Percentiles rank a stretch among this genome's conserved stretches.
Evolutionary conservation across 1,140 invertebrate genomes (phyloP).

Genomic region (Papilio polyxenes): DNA sequence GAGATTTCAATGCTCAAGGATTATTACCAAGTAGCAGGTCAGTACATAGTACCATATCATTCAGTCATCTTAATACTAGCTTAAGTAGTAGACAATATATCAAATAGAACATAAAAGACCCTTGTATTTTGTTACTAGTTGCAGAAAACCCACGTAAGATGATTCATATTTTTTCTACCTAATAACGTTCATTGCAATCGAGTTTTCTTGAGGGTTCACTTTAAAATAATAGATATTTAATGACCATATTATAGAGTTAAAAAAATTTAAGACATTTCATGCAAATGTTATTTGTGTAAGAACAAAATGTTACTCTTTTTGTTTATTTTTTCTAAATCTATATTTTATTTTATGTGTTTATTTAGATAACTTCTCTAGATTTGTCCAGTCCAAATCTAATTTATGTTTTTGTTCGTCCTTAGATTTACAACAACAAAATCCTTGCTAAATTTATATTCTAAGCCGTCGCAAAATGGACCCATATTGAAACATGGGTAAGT

Average conservation of each 20-base stretch:
- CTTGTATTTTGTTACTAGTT: background rate
- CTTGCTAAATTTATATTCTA: conserved; percentile 83
- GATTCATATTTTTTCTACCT: too few relatives aligned
- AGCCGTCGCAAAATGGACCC: conserved; percentile 80
- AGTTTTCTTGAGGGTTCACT: too few relatives aligned
- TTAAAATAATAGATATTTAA: too few relatives aligned
- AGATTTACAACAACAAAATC: conserved; percentile 84
- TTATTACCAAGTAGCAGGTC: conserved; percentile 82
- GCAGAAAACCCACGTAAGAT: background rate
- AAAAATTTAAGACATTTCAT: too few relatives aligned
- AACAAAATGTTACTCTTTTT: background rate
- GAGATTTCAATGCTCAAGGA: conserved; percentile 84
- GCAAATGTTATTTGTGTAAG: too few relatives aligned
- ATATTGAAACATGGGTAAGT: conserved; percentile 84
- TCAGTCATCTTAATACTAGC: too few relatives aligned
- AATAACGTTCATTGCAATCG: too few relatives aligned
- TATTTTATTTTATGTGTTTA: background rate
- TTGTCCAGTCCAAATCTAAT: conserved; percentile 49
- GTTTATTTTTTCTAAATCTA: background rate
- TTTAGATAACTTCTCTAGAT: background rate
- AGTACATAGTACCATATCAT: conserved; percentile 21
- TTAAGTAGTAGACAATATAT: background rate
- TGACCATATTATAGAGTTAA: too few relatives aligned
- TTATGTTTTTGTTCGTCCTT: conserved; percentile 72
- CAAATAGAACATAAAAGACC: background rate